Conservation (phyloP, 2,888 invertebrate species). For the Peribatodes rhomboidaria region DNA sequence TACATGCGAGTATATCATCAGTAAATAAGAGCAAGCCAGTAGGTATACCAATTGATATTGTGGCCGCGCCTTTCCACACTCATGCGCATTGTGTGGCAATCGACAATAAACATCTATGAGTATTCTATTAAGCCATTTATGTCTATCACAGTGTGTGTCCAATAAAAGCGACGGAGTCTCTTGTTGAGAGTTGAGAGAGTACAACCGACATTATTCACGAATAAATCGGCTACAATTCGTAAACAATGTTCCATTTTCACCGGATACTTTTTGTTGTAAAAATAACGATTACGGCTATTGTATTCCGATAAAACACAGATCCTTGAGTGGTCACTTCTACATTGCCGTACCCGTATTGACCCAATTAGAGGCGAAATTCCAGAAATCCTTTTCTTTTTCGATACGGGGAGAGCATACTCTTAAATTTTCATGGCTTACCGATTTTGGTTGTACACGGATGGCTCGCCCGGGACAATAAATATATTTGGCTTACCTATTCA, state of each 20-base stretch:
- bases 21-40: constrained; percentile 13
- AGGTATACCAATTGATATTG: constrained; percentile 33
- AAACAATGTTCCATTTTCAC: constrained; percentile 27
- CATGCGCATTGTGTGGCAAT: constrained; percentile 80
- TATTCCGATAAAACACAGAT: constrained; percentile 40
- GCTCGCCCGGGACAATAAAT: constrained; percentile 49
- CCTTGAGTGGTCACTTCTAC: constrained; percentile 41
- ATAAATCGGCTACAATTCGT: constrained; percentile 16
- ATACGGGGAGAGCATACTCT: constrained; percentile 42
- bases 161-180: constrained; percentile 59
- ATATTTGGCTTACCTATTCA: constrained; percentile 48
- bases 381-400: constrained; percentile 40
- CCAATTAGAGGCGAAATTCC: constrained; percentile 43
- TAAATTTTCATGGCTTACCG: constrained; percentile 47
- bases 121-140: constrained; percentile 77
- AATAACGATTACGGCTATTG: constrained; percentile 39
- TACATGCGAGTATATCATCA: constrained; percentile 4
- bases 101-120: constrained; percentile 65
- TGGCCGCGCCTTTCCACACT: constrained; percentile 54
- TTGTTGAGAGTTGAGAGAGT: constrained; percentile 21
- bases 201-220: constrained; percentile 29
- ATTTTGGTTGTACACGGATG: constrained; percentile 44
- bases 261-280: constrained; percentile 30
- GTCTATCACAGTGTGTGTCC: constrained; percentile 67
- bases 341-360: constrained; percentile 33